Evolutionary conservation across 37 sponge, comb jelly and placozoan genomes (phyloP).

Genomic region (Axinella damicornis): DNA sequence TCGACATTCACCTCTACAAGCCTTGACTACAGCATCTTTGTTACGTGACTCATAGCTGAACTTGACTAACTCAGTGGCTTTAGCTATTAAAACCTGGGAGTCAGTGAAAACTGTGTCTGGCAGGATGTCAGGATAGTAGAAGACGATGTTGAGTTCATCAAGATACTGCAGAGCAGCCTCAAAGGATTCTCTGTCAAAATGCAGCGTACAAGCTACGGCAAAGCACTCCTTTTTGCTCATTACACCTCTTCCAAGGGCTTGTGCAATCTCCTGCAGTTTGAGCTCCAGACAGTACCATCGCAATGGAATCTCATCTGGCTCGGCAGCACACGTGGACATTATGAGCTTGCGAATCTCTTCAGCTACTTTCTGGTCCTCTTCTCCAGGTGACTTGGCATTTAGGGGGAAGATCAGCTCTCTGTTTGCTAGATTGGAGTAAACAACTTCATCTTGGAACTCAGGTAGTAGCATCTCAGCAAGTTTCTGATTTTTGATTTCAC

Average conservation of each 20-base stretch:
- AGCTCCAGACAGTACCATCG: constrained; percentile 6
- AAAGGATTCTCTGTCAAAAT: constrained; percentile 20
- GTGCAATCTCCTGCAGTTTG: not conserved
- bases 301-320: constrained; percentile 10
- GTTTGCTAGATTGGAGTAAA: not conserved
- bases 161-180: constrained; percentile 31
- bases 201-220: not conserved
- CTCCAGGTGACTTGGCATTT: constrained; percentile 28
- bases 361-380: not conserved
- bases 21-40: not conserved
- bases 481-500: constrained; percentile 6
- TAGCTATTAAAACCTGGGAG: constrained; percentile 22
- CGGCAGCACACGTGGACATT: too few species aligned
- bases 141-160: constrained; percentile 10
- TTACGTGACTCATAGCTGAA: not conserved
- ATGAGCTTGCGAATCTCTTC: not conserved
- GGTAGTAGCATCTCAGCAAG: constrained; percentile 13
- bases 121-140: constrained; percentile 31
- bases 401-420: constrained; percentile 20
- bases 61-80: constrained; percentile 25
- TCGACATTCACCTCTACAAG: not conserved
- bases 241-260: too few species aligned
- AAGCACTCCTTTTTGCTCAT: constrained; percentile 18
- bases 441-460: not conserved
- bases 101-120: constrained; percentile 14